Percentiles rank a stretch among this genome's conserved stretches.
phyloP scores from a whole-genome alignment of 2,113 vertebrate genomes.

The Plecotus auritus region DNA sequence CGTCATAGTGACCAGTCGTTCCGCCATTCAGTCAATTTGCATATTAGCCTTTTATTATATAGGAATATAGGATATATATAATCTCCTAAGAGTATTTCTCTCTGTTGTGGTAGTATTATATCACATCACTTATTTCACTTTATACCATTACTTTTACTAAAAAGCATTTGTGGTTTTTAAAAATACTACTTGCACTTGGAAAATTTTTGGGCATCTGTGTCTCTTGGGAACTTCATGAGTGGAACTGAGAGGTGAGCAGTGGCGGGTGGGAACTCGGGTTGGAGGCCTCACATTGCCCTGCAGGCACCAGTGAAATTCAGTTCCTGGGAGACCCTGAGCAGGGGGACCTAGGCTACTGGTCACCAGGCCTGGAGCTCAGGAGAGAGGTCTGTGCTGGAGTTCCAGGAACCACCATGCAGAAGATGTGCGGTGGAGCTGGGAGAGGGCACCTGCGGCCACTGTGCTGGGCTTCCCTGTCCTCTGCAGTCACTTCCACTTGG shows the following conservation, averaged over 20 bases:
- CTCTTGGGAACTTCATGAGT: neutral
- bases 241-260: neutral
- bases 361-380: neutral
- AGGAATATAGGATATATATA: too few species aligned
- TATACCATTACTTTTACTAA: neutral
- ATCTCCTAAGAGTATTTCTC: neutral
- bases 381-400: neutral
- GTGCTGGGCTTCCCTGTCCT: neutral
- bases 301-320: neutral
- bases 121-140: neutral
- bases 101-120: neutral
- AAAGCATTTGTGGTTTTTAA: neutral
- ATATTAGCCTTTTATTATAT: too few species aligned
- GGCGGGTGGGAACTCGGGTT: neutral
- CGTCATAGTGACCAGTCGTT: too few species aligned
- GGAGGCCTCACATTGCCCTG: neutral
- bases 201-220: neutral
- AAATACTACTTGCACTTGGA: neutral
- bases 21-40: too few species aligned
- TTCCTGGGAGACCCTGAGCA: neutral
- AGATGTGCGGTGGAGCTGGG: accelerated
- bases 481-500: neutral
- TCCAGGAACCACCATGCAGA: neutral
- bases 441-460: accelerated
- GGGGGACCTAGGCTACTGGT: neutral